These are phyloP conservation scores for Scomber scombrus DNA, from an alignment of 2,113 vertebrate genomes.

Conservation along the genomic window DNA sequence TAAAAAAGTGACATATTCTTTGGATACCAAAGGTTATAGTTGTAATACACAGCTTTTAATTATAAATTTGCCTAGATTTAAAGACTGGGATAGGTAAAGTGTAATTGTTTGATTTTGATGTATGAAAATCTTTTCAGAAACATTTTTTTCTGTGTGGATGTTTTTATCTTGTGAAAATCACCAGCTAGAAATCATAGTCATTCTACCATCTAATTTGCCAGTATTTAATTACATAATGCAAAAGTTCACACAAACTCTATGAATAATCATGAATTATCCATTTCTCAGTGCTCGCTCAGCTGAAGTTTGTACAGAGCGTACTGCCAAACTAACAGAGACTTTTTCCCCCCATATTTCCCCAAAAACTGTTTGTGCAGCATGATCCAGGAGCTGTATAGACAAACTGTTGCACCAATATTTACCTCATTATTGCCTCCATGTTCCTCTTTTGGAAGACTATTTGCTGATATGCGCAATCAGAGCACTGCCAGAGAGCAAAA, in stretches of 20 bases:
- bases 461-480: constrained; percentile 35
- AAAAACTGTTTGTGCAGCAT: constrained; percentile 40
- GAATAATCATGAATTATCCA: background rate
- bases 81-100: too few species aligned
- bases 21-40: too few species aligned
- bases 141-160: too few species aligned
- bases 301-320: background rate
- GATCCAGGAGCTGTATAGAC: constrained; percentile 29
- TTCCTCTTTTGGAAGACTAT: constrained; percentile 29
- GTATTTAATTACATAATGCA: background rate
- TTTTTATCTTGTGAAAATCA: too few species aligned
- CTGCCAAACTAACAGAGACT: constrained; percentile 3
- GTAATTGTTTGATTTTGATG: too few species aligned
- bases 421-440: constrained; percentile 56
- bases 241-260: background rate
- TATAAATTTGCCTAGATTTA: too few species aligned
- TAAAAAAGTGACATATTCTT: too few species aligned
- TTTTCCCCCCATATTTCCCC: constrained; percentile 21
- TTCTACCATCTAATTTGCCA: background rate
- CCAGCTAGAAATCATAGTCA: too few species aligned
- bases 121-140: too few species aligned
- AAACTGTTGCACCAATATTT: constrained; percentile 50
- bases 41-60: too few species aligned
- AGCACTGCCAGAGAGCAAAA: background rate
- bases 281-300: background rate